Conservation (phyloP, 2,797 vertebrate species). For the Sylvilagus floridanus region DNA sequence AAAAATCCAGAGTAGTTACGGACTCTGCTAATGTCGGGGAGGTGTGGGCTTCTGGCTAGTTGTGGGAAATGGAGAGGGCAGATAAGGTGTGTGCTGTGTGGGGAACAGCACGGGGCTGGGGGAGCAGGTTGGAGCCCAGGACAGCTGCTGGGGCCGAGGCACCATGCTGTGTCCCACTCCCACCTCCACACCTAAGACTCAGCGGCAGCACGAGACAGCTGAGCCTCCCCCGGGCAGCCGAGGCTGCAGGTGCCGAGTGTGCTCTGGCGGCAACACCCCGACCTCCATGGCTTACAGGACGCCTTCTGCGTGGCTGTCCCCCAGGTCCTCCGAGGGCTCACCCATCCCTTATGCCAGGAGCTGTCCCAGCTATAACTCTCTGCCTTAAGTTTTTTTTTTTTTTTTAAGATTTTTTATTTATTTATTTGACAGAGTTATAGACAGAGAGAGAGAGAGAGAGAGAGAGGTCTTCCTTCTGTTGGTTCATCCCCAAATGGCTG, state of each 20-base stretch:
- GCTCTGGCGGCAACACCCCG: neutral
- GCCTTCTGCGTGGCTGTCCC: constrained; percentile 56
- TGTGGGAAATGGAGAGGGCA: neutral
- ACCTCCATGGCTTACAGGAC: constrained; percentile 61
- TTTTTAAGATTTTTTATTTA: too few relatives aligned
- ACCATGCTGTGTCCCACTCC: neutral
- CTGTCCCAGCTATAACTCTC: neutral
- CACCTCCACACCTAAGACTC: neutral
- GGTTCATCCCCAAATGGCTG: too few relatives aligned
- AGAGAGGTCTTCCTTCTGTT: too few relatives aligned
- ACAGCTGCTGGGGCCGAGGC: neutral
- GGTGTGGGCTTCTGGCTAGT: neutral
- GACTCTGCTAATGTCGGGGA: constrained; percentile 2
- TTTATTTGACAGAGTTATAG: too few relatives aligned
- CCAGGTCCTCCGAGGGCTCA: constrained; percentile 72
- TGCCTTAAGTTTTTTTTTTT: too few relatives aligned
- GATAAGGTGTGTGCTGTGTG: neutral
- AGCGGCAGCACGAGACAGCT: neutral
- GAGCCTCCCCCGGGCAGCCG: neutral
- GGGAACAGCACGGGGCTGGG: neutral
- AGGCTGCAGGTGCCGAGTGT: neutral
- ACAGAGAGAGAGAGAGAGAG: too few relatives aligned
- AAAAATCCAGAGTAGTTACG: neutral
- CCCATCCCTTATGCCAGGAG: constrained; percentile 70
- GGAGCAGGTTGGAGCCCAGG: neutral